Percentiles rank a stretch among this genome's conserved stretches.
Evolutionary conservation across 1,140 invertebrate species (phyloP).

Genomic region (Pararge aegeria): DNA sequence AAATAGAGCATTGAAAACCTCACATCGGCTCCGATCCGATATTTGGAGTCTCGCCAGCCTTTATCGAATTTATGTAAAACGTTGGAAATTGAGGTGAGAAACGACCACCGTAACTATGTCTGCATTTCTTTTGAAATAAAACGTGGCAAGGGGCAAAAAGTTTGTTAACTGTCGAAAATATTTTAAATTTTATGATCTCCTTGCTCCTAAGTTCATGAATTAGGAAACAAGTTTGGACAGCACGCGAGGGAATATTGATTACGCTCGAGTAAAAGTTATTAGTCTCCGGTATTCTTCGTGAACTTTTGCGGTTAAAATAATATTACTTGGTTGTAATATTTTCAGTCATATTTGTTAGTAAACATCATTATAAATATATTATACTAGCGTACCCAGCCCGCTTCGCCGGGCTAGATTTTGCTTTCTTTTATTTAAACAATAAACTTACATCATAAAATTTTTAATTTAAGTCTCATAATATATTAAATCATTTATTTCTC

Average conservation of each 20-base stretch:
- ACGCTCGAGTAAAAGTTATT: constrained; percentile 22
- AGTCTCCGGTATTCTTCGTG: constrained; percentile 5
- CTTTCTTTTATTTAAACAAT: too few species aligned
- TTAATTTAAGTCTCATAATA: too few species aligned
- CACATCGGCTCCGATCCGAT: constrained; percentile 42
- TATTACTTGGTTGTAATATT: neutral
- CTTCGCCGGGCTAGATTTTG: too few species aligned
- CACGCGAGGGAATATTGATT: constrained; percentile 33
- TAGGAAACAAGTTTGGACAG: constrained; percentile 32
- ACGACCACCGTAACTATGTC: constrained; percentile 45
- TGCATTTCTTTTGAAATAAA: constrained; percentile 36
- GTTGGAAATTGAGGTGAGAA: constrained; percentile 66
- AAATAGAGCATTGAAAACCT: constrained; percentile 46
- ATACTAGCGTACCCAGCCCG: too few species aligned
- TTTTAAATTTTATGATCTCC: constrained; percentile 33
- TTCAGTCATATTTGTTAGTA: neutral
- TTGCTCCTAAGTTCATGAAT: constrained; percentile 28
- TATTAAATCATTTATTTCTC: too few species aligned
- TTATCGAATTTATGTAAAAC: constrained; percentile 65
- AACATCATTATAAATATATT: too few species aligned
- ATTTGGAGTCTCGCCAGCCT: constrained; percentile 57
- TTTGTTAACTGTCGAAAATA: neutral
- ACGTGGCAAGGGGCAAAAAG: constrained; percentile 18
- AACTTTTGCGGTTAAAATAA: constrained; percentile 26
- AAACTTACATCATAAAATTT: too few species aligned